Conservation (phyloP, 2,113 vertebrate genomes). For the Thryonomys swinderianus region DNA sequence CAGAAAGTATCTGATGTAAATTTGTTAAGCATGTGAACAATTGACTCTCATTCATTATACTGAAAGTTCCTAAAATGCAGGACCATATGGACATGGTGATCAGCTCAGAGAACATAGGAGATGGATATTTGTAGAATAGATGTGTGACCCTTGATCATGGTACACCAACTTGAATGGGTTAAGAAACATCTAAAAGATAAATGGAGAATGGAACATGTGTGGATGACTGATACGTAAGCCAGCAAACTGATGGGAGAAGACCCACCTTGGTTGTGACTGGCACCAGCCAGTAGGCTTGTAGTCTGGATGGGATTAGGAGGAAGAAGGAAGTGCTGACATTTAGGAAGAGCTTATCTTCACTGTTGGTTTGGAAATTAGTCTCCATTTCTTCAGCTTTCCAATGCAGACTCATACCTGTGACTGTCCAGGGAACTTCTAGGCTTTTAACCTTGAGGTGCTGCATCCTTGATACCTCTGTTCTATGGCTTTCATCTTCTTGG, state of each 20-base stretch:
- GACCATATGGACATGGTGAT: rapidly evolving
- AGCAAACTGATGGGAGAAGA: not conserved
- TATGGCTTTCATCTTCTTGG: not conserved
- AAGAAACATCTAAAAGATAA: not conserved
- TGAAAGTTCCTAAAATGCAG: not conserved
- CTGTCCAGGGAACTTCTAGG: not conserved
- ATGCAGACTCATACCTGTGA: not conserved
- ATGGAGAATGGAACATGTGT: not conserved
- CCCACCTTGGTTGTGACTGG: not conserved
- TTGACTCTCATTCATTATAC: no score
- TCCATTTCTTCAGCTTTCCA: not conserved
- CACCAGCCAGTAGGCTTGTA: not conserved
- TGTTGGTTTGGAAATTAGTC: not conserved
- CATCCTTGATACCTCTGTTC: not conserved
- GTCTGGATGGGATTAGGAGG: not conserved
- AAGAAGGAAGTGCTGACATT: not conserved
- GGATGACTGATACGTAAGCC: not conserved
- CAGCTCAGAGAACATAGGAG: not conserved
- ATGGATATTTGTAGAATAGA: rapidly evolving
- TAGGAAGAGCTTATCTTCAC: not conserved
- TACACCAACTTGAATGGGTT: not conserved
- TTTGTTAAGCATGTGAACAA: not conserved
- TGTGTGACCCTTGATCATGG: not conserved
- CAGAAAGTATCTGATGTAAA: not conserved
- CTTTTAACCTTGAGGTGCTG: not conserved